A percentile compares a stretch with the other conserved stretches of the same genome.
phyloP scores from a whole-genome alignment of 2,888 invertebrate genomes.

The Bhutanitis thaidina region DNA sequence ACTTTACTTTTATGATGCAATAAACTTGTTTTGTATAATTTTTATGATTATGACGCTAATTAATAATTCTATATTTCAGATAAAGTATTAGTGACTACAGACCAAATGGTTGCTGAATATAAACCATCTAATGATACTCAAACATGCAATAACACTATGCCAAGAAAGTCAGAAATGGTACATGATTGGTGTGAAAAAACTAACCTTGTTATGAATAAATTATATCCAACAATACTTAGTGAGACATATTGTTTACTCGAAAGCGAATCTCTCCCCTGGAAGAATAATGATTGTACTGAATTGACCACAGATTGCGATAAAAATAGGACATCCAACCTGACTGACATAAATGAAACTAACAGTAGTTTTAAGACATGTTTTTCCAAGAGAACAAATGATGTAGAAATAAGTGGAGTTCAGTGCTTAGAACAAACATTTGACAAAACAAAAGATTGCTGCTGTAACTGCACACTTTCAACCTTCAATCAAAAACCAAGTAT shows the following conservation, averaged over 20 bases:
- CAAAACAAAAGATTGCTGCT: constrained; percentile 26
- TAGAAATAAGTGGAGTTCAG: constrained; percentile 58
- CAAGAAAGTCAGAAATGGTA: constrained; percentile 63
- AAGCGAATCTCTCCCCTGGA: constrained; percentile 50
- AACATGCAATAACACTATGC: constrained; percentile 32
- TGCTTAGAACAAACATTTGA: constrained; percentile 45
- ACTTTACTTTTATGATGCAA: too few species aligned
- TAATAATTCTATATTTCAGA: constrained; percentile 74
- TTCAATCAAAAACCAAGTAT: constrained; percentile 34
- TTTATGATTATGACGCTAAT: too few species aligned
- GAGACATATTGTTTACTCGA: constrained; percentile 57
- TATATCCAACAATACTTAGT: constrained; percentile 65
- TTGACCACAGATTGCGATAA: constrained; percentile 47
- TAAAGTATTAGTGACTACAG: constrained; percentile 81
- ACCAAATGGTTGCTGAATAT: constrained; percentile 81
- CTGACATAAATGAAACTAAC: constrained; percentile 36
- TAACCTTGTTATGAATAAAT: constrained; percentile 58
- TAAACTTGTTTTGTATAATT: too few species aligned
- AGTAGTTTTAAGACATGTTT: constrained; percentile 57
- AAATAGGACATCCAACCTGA: constrained; percentile 26
- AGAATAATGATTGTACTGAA: constrained; percentile 38
- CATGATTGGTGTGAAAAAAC: constrained; percentile 68
- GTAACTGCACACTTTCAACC: constrained; percentile 20
- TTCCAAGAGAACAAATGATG: constrained; percentile 38
- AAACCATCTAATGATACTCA: constrained; percentile 52